Percentiles rank a stretch among this genome's conserved stretches.
Evolutionary conservation across 2,113 vertebrate genomes (phyloP).

Genomic region (Dromiciops gliroides): DNA sequence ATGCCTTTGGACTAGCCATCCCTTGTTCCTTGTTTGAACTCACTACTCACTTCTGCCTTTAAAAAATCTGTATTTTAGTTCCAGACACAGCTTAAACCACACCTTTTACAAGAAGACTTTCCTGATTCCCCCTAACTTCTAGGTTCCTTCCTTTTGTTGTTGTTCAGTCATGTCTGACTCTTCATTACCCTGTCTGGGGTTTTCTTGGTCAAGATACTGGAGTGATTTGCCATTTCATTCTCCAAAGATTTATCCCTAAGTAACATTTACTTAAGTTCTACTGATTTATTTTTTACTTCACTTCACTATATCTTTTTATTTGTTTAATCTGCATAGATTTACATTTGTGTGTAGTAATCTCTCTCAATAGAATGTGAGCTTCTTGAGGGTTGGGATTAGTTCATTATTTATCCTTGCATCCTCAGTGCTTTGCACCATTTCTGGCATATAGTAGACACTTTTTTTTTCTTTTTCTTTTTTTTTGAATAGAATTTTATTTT

Average conservation of each 20-base stretch:
- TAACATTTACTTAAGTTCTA: neutral
- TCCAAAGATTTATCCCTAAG: neutral
- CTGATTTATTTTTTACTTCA: neutral
- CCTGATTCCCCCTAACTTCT: neutral
- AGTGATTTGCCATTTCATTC: neutral
- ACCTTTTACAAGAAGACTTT: neutral
- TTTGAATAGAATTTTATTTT: too few species aligned
- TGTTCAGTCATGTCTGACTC: neutral
- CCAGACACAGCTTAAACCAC: neutral
- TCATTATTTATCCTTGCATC: neutral
- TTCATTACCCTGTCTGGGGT: neutral
- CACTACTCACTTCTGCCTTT: neutral
- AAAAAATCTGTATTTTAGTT: neutral
- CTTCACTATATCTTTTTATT: too few species aligned
- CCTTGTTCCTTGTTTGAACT: neutral
- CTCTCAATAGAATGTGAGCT: neutral
- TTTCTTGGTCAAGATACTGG: neutral
- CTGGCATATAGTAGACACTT: neutral
- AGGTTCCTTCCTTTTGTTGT: neutral
- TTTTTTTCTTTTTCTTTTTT: too few species aligned
- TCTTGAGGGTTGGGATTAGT: neutral
- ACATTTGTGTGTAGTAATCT: neutral
- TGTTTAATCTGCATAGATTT: neutral
- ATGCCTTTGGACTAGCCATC: neutral
- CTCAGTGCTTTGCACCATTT: neutral